phyloP scores from a whole-genome alignment of 2,888 invertebrate species.

The Papilio demoleus region DNA sequence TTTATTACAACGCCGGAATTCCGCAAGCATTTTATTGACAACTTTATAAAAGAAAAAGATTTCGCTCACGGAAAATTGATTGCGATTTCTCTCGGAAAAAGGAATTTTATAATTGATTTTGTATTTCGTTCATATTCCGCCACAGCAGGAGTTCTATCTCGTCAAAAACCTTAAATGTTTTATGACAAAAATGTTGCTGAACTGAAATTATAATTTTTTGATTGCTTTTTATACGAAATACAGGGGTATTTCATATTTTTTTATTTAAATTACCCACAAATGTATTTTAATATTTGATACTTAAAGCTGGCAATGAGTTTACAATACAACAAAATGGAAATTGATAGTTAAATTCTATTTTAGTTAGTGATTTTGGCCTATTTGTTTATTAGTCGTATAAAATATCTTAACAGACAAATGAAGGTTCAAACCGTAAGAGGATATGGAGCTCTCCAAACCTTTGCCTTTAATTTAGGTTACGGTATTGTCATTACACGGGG shows the following conservation, averaged over 20 bases:
- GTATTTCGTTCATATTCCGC: constrained; percentile 58
- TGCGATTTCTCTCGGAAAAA: constrained; percentile 61
- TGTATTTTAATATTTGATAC: too few relatives aligned
- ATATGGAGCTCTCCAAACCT: constrained; percentile 20
- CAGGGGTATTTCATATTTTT: not conserved
- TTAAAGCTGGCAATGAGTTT: too few relatives aligned
- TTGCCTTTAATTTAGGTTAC: constrained; percentile 27
- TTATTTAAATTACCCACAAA: not conserved
- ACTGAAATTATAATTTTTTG: constrained; percentile 30
- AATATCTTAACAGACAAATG: constrained; percentile 18
- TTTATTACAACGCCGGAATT: constrained; percentile 59
- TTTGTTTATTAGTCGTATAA: constrained; percentile 12
- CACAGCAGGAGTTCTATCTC: constrained; percentile 49
- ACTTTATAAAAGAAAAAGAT: constrained; percentile 68
- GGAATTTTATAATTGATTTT: constrained; percentile 70
- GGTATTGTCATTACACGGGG: constrained; percentile 29
- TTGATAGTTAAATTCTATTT: not conserved
- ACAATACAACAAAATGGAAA: not conserved
- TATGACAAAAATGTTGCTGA: constrained; percentile 33
- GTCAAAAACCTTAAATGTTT: constrained; percentile 34
- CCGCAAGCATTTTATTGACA: constrained; percentile 65
- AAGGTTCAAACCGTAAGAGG: constrained; percentile 24
- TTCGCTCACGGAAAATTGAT: constrained; percentile 69
- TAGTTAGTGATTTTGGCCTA: not conserved
- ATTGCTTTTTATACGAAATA: constrained; percentile 7